Conservation (phyloP, 1,140 invertebrate species). For the Mesaphorura yosii region DNA sequence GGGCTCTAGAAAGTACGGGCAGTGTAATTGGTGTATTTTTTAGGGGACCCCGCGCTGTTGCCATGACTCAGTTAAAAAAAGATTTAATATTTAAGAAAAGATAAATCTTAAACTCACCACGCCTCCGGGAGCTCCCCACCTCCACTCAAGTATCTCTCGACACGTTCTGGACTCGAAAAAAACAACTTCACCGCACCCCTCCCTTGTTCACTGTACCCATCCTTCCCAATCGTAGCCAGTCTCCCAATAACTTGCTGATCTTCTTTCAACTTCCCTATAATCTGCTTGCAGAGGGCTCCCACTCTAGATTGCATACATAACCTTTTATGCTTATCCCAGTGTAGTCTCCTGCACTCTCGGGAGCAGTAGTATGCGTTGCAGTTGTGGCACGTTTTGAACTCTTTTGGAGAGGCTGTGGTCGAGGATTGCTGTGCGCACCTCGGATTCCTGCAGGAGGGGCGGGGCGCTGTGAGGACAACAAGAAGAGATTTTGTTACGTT, state of each 20-base stretch:
- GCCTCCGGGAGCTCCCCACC: slow-evolving; percentile 32
- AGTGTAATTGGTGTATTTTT: too few species aligned
- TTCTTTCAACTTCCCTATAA: slow-evolving; percentile 70
- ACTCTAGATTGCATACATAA: slow-evolving; percentile 81
- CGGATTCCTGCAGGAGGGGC: too few species aligned
- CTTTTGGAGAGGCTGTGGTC: too few species aligned
- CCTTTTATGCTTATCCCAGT: slow-evolving; percentile 82
- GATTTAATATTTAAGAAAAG: background rate
- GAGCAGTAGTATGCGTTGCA: slow-evolving; percentile 64
- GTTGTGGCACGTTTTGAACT: slow-evolving; percentile 60
- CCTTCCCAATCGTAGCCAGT: slow-evolving; percentile 62
- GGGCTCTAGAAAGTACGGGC: too few species aligned
- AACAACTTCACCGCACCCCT: slow-evolving; percentile 84
- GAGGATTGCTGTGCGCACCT: too few species aligned
- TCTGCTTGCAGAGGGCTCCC: slow-evolving; percentile 67
- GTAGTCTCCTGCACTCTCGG: slow-evolving; percentile 49
- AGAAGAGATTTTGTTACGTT: too few species aligned
- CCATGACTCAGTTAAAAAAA: too few species aligned
- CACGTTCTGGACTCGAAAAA: slow-evolving; percentile 69
- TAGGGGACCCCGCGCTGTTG: too few species aligned
- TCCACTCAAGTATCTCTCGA: slow-evolving; percentile 59
- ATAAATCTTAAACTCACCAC: slow-evolving; percentile 39
- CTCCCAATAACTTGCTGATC: slow-evolving; percentile 63
- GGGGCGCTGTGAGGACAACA: too few species aligned
- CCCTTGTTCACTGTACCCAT: slow-evolving; percentile 67